Evolutionary conservation across 2,113 vertebrate genomes (phyloP).

Genomic region (Brachionichthys hirsutus): DNA sequence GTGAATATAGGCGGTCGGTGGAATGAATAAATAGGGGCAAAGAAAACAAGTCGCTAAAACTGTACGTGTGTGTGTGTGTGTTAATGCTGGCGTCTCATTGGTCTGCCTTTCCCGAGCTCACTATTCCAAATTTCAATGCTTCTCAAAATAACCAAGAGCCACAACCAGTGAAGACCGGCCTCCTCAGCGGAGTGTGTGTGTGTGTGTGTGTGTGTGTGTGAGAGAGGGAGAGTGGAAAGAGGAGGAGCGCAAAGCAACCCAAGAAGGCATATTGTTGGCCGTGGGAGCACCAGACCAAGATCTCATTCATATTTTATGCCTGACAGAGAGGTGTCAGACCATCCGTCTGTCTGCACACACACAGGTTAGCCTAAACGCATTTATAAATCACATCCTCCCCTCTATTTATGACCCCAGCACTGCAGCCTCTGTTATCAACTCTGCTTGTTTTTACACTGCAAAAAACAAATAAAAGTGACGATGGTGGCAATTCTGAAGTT

Average conservation of each 20-base stretch:
- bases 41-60: constrained; percentile 30
- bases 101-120: constrained; percentile 6
- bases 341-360: neutral
- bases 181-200: constrained; percentile 7
- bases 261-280: constrained; percentile 35
- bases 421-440: too few species aligned
- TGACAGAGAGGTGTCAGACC: constrained; percentile 21
- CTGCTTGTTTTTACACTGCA: too few species aligned
- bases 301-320: constrained; percentile 62
- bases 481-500: too few species aligned
- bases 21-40: constrained; percentile 52
- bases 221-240: neutral
- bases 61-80: constrained; percentile 4
- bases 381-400: too few species aligned
- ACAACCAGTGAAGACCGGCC: neutral
- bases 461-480: too few species aligned
- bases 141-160: constrained; percentile 22
- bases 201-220: neutral
- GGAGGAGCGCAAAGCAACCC: constrained; percentile 3
- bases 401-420: too few species aligned
- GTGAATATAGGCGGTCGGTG: constrained; percentile 17
- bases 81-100: constrained; percentile 1
- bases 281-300: constrained; percentile 35
- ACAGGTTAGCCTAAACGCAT: neutral
- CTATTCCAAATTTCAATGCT: constrained; percentile 22